Percentiles rank a stretch among this genome's conserved stretches.
phyloP scores from a whole-genome alignment of 1,140 invertebrate genomes.

The Euura lappo region DNA sequence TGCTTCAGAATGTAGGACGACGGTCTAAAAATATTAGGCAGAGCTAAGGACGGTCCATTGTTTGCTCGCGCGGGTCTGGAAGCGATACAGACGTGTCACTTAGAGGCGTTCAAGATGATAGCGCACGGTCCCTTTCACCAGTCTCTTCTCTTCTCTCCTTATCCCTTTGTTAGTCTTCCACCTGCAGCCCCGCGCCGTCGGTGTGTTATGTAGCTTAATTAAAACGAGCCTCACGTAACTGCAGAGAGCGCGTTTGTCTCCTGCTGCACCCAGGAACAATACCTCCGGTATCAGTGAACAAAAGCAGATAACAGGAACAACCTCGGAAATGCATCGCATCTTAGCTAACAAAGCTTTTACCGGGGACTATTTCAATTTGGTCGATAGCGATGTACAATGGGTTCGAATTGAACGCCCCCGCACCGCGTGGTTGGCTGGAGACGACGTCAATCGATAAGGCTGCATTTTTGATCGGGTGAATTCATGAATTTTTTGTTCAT shows the following conservation, averaged over 20 bases:
- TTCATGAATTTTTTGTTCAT: no score
- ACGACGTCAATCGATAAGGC: no score
- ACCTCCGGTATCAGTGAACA: not conserved
- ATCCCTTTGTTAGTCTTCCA: not conserved
- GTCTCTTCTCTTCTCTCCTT: not conserved
- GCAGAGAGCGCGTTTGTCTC: not conserved
- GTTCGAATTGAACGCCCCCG: not conserved
- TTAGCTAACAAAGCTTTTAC: not conserved
- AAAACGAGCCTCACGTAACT: not conserved
- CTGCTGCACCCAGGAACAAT: not conserved
- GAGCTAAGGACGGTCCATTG: not conserved
- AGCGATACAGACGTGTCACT: not conserved
- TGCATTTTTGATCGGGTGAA: no score
- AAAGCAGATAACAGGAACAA: not conserved
- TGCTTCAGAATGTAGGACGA: no score
- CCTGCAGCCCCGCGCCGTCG: not conserved
- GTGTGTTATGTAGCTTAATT: not conserved
- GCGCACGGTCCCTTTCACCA: not conserved
- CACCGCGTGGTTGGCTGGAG: no score
- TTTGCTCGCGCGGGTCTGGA: not conserved
- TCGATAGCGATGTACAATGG: no score
- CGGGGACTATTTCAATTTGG: no score
- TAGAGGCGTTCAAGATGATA: not conserved
- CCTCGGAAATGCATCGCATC: not conserved
- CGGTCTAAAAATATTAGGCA: not conserved